Evolutionary conservation across 2,113 vertebrate genomes (phyloP).

Genomic region (Pandion haliaetus): DNA sequence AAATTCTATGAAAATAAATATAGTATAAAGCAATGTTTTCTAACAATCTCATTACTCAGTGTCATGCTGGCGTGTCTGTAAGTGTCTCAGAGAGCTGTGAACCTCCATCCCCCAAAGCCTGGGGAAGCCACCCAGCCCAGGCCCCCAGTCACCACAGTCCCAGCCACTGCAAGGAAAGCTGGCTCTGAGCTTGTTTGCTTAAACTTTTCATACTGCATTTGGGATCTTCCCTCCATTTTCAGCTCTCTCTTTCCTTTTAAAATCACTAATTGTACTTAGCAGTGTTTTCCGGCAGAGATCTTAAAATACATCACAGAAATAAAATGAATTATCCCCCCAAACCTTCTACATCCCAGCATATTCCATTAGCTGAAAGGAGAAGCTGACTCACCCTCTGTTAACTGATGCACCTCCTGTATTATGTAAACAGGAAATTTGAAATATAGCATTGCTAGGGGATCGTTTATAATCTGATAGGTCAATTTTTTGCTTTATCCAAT

Average conservation of each 20-base stretch:
- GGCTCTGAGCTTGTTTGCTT: not conserved
- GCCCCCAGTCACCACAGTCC: fast-evolving
- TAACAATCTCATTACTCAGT: not conserved
- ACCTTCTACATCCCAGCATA: fast-evolving
- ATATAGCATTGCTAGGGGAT: not conserved
- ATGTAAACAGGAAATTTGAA: not conserved
- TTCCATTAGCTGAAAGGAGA: not conserved
- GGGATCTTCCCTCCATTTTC: not conserved
- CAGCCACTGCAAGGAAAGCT: not conserved
- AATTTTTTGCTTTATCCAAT: not conserved
- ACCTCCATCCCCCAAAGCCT: not conserved
- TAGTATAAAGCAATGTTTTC: not conserved
- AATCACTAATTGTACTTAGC: not conserved
- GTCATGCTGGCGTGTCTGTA: not conserved
- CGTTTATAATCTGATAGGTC: not conserved
- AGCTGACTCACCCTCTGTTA: not conserved
- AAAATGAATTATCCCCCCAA: not conserved
- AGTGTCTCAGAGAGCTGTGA: not conserved
- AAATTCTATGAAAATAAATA: not conserved
- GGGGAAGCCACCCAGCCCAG: fast-evolving
- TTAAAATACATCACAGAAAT: not conserved
- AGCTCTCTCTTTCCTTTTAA: not conserved
- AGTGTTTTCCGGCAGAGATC: not conserved
- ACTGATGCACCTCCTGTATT: not conserved
- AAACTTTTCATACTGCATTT: not conserved